Conservation (phyloP, 2,113 vertebrate genomes). For the Neodontobutis hainanensis region DNA sequence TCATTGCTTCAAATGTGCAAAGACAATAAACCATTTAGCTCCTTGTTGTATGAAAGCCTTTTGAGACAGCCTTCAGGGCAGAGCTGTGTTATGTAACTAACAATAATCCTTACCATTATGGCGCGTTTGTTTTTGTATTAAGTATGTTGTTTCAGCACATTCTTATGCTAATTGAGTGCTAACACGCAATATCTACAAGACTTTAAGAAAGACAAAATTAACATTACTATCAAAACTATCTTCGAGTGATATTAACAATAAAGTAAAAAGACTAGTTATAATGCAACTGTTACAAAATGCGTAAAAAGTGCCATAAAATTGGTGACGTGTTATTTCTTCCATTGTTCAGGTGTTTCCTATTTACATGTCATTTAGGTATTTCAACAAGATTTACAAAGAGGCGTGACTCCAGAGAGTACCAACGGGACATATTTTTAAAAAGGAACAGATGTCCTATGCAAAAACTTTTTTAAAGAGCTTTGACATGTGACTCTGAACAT, state of each 20-base stretch:
- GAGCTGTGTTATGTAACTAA: conserved; percentile 17
- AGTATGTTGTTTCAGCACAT: background rate
- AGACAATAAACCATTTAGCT: conserved; percentile 23
- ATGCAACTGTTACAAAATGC: too few relatives aligned
- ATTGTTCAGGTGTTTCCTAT: background rate
- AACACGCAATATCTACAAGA: background rate
- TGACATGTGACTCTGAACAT: background rate
- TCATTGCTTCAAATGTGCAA: conserved; percentile 16
- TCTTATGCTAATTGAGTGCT: background rate
- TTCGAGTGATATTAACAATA: background rate
- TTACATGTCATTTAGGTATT: conserved; percentile 32
- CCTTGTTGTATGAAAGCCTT: conserved; percentile 9
- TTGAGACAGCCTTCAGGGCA: background rate
- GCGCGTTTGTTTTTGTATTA: background rate
- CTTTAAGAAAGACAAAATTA: background rate
- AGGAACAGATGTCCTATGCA: conserved; percentile 18
- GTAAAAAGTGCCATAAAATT: background rate
- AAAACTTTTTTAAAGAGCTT: background rate
- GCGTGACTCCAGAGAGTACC: conserved; percentile 1
- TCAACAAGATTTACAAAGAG: conserved; percentile 29
- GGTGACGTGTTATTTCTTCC: too few relatives aligned
- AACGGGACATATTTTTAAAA: background rate
- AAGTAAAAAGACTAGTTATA: too few relatives aligned
- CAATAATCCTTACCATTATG: conserved; percentile 4
- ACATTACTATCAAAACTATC: background rate